phyloP scores from a whole-genome alignment of 30 jellyfish, hydroid and myxozoan genomes.

The Rhopilema esculentum region DNA sequence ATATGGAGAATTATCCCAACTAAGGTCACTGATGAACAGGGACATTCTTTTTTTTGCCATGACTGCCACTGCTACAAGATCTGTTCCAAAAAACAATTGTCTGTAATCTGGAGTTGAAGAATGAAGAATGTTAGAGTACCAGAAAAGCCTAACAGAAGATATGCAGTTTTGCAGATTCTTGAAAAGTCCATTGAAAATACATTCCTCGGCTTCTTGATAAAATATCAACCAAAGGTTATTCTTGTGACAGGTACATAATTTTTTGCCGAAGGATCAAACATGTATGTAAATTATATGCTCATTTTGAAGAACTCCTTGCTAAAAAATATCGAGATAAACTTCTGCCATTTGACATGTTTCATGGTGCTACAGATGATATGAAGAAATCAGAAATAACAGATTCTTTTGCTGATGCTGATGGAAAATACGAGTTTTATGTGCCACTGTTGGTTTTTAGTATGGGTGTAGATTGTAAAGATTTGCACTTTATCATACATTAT shows the following conservation, averaged over 20 bases:
- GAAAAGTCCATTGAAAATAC: too few relatives aligned
- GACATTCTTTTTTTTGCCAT: too few relatives aligned
- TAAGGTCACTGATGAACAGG: too few relatives aligned
- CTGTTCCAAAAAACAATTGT: too few relatives aligned
- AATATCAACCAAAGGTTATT: too few relatives aligned
- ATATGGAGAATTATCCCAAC: too few relatives aligned
- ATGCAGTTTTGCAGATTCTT: too few relatives aligned
- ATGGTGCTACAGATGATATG: conserved; percentile 16
- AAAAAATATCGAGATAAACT: not conserved
- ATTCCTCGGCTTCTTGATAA: too few relatives aligned
- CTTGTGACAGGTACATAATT: not conserved
- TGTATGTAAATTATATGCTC: conserved; percentile 2
- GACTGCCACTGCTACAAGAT: too few relatives aligned
- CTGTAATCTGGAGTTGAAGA: too few relatives aligned
- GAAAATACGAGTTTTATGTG: conserved; percentile 14
- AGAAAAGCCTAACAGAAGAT: too few relatives aligned
- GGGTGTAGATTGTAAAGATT: conserved; percentile 34
- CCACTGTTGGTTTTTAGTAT: conserved; percentile 38
- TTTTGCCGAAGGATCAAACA: not conserved
- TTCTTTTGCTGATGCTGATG: not conserved
- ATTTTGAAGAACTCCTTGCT: conserved; percentile 8
- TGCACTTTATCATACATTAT: conserved; percentile 11
- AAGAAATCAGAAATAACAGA: not conserved
- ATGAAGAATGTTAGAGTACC: too few relatives aligned
- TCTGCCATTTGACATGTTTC: conserved; percentile 20